Conservation (phyloP, 1,140 invertebrate species). For the Meloidogyne exigua region DNA sequence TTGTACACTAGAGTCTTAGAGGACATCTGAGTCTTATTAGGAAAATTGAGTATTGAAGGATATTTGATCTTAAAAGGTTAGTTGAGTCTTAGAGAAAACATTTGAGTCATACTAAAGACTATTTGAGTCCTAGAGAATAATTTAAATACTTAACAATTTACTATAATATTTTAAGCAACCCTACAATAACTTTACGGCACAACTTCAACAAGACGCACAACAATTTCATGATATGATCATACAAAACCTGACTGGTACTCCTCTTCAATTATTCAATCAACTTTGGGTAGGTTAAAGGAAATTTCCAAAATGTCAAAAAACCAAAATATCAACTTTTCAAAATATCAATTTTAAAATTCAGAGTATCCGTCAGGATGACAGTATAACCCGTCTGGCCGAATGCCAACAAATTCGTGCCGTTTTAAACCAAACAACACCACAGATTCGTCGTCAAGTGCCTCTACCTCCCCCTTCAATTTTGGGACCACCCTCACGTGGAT, state of each 20-base stretch:
- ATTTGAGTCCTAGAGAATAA: not conserved
- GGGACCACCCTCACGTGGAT: constrained; percentile 9
- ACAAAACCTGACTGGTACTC: not conserved
- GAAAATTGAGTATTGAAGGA: too few relatives aligned
- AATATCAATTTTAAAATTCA: not conserved
- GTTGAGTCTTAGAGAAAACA: too few relatives aligned
- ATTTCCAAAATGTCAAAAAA: not conserved
- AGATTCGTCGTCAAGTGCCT: constrained; percentile 7
- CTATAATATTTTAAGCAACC: not conserved
- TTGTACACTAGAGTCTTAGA: not conserved
- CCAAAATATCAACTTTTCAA: not conserved
- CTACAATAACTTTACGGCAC: constrained; percentile 23
- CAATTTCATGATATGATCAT: constrained; percentile 12
- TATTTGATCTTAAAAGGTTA: too few relatives aligned
- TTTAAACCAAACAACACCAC: not conserved
- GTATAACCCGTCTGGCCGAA: constrained; percentile 16
- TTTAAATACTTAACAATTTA: too few relatives aligned
- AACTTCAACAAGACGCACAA: not conserved
- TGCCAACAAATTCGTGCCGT: constrained; percentile 7
- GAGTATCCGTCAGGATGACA: constrained; percentile 17
- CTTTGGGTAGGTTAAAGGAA: constrained; percentile 3
- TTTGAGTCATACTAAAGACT: too few relatives aligned
- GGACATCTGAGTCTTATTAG: too few relatives aligned
- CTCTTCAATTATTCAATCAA: constrained; percentile 14
- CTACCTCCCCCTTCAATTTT: constrained; percentile 1